Evolutionary conservation across 2,113 vertebrate species (phyloP), one percentile per base, ranked within the genome.

Genomic region (Hiodon alosoides): DNA sequence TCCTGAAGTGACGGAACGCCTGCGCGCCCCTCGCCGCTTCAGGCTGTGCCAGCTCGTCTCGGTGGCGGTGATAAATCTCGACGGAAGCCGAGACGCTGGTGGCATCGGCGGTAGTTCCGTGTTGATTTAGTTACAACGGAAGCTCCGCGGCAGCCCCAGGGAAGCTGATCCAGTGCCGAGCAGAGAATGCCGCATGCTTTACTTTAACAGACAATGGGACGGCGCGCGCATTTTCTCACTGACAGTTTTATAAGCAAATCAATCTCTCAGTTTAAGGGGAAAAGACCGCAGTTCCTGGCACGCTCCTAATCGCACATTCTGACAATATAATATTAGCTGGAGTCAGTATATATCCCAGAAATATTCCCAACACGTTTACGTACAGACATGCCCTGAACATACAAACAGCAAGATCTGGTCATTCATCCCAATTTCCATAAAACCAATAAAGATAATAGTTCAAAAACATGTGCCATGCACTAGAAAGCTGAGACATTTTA

Each of bases 191-290:
- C 58, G 14, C 58, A 59, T 8, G 8, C 14, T 14, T 59, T 14
- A 11, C 14, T 57, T 11, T 11, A 9, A 11, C 14, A 11, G 9
- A 3, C 3, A 8, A 59, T 11, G 4, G 14, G 9, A 3, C 14
- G 58, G 58, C 3, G 9, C 14, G 4, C 58, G 9, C 8, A 10
- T 17, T 53, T 69, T 59, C 17, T 48, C 73, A 46, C 6, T 60
- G 59, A 11, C 54, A 14, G 13, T 64, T 48, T 57, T 47, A 68
- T 14, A 17, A 75, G 55, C 65, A 16, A 46, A 68, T 50, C 53
- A 75, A 10, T 68, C 73, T 59, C 52, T 50, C 65, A 8, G 2
- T 67, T 75, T 59, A 68, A n/a, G 14, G 46, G 4, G 31, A 59
- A 14, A 4, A 14, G 31, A 67, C 47, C 58, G 10, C 52, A 17